Conservation (phyloP, 2,888 invertebrate genomes). For the Gastrophysa polygoni region DNA sequence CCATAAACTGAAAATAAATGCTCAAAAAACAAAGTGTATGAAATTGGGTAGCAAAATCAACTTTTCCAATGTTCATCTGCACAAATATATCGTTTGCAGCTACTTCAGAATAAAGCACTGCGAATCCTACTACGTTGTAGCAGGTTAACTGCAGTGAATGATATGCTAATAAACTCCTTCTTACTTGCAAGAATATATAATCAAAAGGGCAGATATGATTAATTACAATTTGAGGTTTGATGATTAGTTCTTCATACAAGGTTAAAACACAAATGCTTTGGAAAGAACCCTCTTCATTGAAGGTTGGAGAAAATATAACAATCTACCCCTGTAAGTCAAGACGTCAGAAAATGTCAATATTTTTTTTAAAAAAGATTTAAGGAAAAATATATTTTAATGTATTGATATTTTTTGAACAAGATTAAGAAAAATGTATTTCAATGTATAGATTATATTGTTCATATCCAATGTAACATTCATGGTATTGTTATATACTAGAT, state of each 20-base stretch:
- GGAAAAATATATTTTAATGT: background rate
- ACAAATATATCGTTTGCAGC: background rate
- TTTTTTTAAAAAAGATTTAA: slow-evolving; percentile 3
- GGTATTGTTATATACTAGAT: too few species aligned
- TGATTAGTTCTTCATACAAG: background rate
- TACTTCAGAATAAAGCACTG: too few species aligned
- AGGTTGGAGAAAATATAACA: too few species aligned
- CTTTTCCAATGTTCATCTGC: background rate
- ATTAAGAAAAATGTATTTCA: too few species aligned
- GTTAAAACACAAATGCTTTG: slow-evolving; percentile 4
- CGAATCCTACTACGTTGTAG: too few species aligned
- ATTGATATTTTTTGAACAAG: too few species aligned
- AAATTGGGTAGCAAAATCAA: background rate
- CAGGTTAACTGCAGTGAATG: background rate
- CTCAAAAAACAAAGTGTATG: background rate
- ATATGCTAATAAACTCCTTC: slow-evolving; percentile 2
- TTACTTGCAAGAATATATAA: too few species aligned
- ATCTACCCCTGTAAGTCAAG: too few species aligned
- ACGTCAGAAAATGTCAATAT: slow-evolving; percentile 2
- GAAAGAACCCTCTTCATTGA: too few species aligned
- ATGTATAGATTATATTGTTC: too few species aligned
- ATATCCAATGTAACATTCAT: too few species aligned
- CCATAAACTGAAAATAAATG: background rate
- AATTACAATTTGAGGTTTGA: background rate
- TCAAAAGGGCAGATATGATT: too few species aligned